Percentiles rank a stretch among this genome's conserved stretches.
Conservation (phyloP, 2,113 vertebrate species). For the Psilopogon haemacephalus region DNA sequence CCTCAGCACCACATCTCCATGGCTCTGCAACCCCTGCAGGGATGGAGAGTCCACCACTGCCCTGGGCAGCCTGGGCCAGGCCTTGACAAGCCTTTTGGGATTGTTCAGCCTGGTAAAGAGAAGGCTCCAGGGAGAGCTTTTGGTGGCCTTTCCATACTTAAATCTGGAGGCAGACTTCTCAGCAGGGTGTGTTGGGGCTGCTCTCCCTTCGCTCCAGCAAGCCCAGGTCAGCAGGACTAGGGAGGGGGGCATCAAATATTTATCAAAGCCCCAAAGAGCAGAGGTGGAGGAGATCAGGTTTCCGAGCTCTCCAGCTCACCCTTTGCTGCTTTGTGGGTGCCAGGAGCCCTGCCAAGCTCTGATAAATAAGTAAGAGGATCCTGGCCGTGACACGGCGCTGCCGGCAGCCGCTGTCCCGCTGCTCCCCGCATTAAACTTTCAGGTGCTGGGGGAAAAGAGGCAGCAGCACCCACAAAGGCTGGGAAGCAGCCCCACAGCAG, state of each 20-base stretch:
- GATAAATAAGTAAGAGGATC: slow-evolving; percentile 59
- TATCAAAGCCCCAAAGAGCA: slow-evolving; percentile 49
- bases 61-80: too few relatives aligned
- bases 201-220: neutral
- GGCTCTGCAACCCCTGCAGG: too few relatives aligned
- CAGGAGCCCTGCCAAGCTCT: slow-evolving; percentile 3
- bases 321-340: slow-evolving; percentile 3
- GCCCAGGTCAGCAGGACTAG: neutral
- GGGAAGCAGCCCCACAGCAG: neutral
- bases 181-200: neutral
- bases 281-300: neutral
- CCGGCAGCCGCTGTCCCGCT: neutral
- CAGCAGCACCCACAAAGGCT: neutral
- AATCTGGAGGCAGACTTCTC: too few relatives aligned
- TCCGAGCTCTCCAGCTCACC: slow-evolving; percentile 27
- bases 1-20: too few relatives aligned
- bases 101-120: too few relatives aligned
- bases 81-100: too few relatives aligned
- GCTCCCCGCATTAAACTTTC: neutral
- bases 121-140: too few relatives aligned
- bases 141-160: too few relatives aligned
- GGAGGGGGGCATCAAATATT: slow-evolving; percentile 76
- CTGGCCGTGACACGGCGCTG: neutral
- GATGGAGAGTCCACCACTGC: too few relatives aligned
- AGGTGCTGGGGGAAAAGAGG: neutral